phyloP scores from a whole-genome alignment of 2,113 vertebrate genomes.

The Oncorhynchus masou region DNA sequence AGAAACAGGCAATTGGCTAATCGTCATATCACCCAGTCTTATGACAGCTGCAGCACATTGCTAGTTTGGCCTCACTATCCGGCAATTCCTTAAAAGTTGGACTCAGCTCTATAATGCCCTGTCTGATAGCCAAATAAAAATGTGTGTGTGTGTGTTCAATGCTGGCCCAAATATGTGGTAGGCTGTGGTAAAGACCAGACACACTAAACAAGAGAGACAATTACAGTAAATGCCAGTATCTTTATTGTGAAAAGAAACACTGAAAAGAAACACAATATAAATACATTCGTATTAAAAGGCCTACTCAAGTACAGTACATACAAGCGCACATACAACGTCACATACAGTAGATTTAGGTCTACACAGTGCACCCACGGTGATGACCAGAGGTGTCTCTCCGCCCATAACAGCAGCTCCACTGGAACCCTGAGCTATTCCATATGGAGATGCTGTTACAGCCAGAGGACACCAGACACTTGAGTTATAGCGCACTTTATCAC shows the following conservation, averaged over 20 bases:
- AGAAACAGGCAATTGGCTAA: not conserved
- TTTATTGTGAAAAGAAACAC: constrained; percentile 24
- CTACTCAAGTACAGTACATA: not conserved
- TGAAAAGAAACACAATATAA: constrained; percentile 3
- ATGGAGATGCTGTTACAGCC: constrained; percentile 81
- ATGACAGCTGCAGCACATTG: not conserved
- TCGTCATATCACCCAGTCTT: not conserved
- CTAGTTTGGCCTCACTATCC: not conserved
- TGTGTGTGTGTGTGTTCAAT: not conserved
- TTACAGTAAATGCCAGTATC: not conserved
- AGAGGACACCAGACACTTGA: constrained; percentile 60
- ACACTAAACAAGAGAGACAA: not conserved
- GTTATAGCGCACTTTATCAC: not conserved
- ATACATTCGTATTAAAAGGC: not conserved
- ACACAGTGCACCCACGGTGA: constrained; percentile 5
- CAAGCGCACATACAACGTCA: not conserved
- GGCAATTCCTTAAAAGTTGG: not conserved
- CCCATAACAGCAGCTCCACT: constrained; percentile 78
- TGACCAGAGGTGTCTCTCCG: constrained; percentile 66
- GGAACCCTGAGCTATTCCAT: constrained; percentile 70
- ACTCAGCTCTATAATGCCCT: not conserved
- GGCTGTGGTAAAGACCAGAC: not conserved
- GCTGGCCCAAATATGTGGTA: not conserved
- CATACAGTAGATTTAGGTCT: not conserved
- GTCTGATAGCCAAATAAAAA: not conserved